Evolutionary conservation across 2,797 vertebrate species (phyloP).

Genomic region (Bradypus variegatus): DNA sequence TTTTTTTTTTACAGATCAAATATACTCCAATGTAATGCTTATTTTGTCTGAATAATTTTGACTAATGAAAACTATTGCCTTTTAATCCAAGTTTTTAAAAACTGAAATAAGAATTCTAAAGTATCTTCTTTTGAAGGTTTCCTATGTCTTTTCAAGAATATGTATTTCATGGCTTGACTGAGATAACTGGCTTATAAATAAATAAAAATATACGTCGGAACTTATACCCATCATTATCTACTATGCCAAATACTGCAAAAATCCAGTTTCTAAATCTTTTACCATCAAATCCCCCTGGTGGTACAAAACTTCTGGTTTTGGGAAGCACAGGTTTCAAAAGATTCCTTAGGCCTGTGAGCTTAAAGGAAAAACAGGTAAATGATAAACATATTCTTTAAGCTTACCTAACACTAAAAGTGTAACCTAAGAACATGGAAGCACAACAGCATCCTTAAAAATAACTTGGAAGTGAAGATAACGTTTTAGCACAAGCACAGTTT

Average conservation of each 20-base stretch:
- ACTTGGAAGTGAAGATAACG: background rate
- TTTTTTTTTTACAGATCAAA: background rate
- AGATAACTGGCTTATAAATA: slow-evolving; percentile 6
- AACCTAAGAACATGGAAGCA: background rate
- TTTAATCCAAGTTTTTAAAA: slow-evolving; percentile 1
- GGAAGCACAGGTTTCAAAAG: background rate
- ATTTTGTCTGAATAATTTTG: background rate
- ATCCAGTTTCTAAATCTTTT: background rate
- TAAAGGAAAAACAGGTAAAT: no score
- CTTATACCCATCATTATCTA: background rate
- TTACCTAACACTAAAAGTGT: background rate
- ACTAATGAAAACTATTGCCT: background rate
- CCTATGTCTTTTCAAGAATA: background rate
- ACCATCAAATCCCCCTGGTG: slow-evolving; percentile 43
- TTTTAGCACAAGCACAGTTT: background rate
- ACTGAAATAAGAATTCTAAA: background rate
- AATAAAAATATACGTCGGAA: background rate
- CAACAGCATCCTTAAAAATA: background rate
- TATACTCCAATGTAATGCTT: background rate
- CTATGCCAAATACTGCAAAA: background rate
- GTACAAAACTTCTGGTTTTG: background rate
- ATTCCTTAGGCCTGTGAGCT: background rate
- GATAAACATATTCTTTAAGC: background rate
- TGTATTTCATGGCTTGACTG: background rate
- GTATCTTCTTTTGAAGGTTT: background rate